Evolutionary conservation across 2,797 vertebrate genomes (phyloP).

Genomic region (Fundulus diaphanus): DNA sequence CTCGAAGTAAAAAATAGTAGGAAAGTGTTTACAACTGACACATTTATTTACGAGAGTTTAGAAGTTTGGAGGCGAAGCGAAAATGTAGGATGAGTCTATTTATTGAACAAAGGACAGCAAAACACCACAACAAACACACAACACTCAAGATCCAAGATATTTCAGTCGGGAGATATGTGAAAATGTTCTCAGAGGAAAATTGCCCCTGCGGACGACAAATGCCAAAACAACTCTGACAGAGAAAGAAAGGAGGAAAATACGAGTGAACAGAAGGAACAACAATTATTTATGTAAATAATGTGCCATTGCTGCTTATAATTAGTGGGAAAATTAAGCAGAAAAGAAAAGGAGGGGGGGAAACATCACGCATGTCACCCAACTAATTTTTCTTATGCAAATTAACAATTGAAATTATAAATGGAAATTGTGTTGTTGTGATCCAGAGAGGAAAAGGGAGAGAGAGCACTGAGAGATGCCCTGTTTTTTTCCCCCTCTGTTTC

Average conservation of each 20-base stretch:
- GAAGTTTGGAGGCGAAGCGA: conserved; percentile 61
- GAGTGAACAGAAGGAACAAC: conserved; percentile 98
- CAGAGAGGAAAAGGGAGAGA: conserved; percentile 72
- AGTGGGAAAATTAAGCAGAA: conserved; percentile 87
- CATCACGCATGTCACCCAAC: conserved; percentile 95
- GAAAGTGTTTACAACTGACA: conserved; percentile 58
- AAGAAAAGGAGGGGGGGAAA: conserved; percentile 73
- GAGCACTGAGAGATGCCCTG: conserved; percentile 80
- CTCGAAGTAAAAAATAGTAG: conserved; percentile 64
- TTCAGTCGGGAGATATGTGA: conserved; percentile 74
- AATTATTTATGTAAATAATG: conserved; percentile 99
- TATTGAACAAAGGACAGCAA: conserved; percentile 81
- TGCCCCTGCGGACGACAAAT: conserved; percentile 80
- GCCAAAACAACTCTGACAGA: conserved; percentile 83
- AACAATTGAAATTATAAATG: conserved; percentile 98
- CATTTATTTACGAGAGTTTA: conserved; percentile 68
- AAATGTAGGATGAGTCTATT: conserved; percentile 78
- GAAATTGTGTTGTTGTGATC: conserved; percentile 95
- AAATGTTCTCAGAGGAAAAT: conserved; percentile 78
- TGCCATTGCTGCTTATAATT: conserved; percentile 99
- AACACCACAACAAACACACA: conserved; percentile 79
- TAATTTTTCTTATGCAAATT: conserved; percentile 99
- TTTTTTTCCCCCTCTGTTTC: conserved; percentile 75
- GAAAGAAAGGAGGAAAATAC: conserved; percentile 81
- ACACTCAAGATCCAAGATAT: conserved; percentile 70